These are phyloP conservation scores for Heterotis niloticus DNA, from an alignment of 2,113 vertebrate species.

Conservation along the genomic window DNA sequence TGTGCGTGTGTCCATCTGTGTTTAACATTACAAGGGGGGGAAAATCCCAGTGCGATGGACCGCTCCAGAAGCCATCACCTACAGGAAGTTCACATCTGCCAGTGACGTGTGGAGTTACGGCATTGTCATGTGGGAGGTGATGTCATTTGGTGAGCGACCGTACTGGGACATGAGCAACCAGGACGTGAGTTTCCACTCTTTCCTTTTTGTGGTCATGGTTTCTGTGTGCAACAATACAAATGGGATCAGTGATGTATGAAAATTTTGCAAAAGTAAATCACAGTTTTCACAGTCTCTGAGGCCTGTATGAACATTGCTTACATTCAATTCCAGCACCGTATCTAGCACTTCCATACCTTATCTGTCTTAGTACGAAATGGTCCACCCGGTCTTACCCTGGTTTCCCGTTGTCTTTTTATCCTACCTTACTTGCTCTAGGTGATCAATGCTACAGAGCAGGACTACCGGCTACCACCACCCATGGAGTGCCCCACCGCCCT, in stretches of 20 bases:
- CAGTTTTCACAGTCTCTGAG: not conserved
- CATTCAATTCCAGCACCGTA: not conserved
- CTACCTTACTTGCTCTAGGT: conserved; percentile 62
- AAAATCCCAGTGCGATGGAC: conserved; percentile 76
- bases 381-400: not conserved
- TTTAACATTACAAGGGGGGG: conserved; percentile 55
- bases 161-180: conserved; percentile 78
- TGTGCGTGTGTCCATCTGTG: not conserved
- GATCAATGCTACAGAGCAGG: conserved; percentile 97
- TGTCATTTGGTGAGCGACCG: conserved; percentile 71
- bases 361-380: not conserved
- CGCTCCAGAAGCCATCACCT: conserved; percentile 70
- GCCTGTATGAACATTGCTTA: not conserved
- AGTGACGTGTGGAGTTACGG: conserved; percentile 74
- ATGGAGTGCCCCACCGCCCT: conserved; percentile 96
- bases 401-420: not conserved
- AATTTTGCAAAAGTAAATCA: not conserved
- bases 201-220: not conserved
- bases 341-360: not conserved
- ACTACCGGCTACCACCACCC: conserved; percentile 92
- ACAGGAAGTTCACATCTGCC: conserved; percentile 71
- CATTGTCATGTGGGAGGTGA: conserved; percentile 76
- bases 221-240: not conserved
- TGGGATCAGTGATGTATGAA: too few relatives aligned
- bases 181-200: conserved; percentile 57